Base-by-base conservation (phyloP, 1,140 invertebrate genomes). In the Magallana ariakensis region DNA sequence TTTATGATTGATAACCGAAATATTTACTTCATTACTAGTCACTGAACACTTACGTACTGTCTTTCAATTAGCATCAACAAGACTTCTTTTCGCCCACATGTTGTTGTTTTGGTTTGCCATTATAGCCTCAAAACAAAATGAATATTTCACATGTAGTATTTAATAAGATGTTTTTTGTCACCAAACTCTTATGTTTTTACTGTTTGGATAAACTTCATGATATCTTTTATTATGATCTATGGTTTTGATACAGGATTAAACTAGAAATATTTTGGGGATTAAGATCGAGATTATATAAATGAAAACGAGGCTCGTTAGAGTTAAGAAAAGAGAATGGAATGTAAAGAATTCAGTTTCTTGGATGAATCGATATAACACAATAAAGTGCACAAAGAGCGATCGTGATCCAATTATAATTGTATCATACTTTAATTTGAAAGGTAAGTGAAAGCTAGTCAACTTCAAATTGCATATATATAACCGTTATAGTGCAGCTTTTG, bases 261-360 rank as follows among this genome's bases (percentile, higher is more conserved):
- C 33, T 46, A 75, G 13, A 26, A 75, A 26, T 75, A 26, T 0
- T 26, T 13, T 26, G 22, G 22, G 8, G 66, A 75, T 75, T 46
- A 75, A 26, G 66, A 26, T 75, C 22, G 66, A 75, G 66, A 75
- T 75, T 75, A 75, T 2, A 75, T 19, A 75, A 75, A 75, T 75
- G 66, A 75, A 75, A 75, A 22, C 66, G 66, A 75, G 66, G 66
- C 66, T 75, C 66, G 66, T 22, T 75, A 75, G 66, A 26, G 66
- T 75, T 75, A 75, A 75, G 66, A 83, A 83, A 83, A 58, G 82
- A 83, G 82, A 83, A 58, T 83, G 82, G 82, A 83, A 83, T 83
- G 82, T 58, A 33, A 58, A 56, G 82, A 83, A 83, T 83, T 83
- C 58, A 26, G 55, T 83, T 33, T 75, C 66, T 75, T 75, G 33